Conservation (phyloP, 2,888 invertebrate species). For the Isotomurus palustris region DNA sequence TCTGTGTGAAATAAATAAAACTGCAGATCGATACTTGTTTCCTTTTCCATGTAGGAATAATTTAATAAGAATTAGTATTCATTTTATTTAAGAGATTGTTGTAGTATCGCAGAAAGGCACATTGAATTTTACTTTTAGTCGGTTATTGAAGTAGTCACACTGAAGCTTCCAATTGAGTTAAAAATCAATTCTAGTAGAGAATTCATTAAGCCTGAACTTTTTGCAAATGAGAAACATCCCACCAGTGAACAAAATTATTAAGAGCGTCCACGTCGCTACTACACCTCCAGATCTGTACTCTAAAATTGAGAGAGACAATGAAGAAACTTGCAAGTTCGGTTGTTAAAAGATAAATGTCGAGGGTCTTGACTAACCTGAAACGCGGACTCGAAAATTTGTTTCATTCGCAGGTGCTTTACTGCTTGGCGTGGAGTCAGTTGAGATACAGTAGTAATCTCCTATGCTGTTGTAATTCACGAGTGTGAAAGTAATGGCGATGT, state of each 20-base stretch:
- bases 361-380: not conserved
- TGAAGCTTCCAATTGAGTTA: not conserved
- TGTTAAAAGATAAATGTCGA: not conserved
- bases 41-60: no score
- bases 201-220: not conserved
- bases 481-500: not conserved
- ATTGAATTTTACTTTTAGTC: no score
- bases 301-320: not conserved
- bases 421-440: not conserved
- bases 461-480: not conserved
- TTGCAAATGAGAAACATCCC: not conserved
- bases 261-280: not conserved
- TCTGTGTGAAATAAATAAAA: no score
- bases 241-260: not conserved
- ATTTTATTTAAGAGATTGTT: no score
- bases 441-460: constrained; percentile 1
- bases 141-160: no score
- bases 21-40: no score
- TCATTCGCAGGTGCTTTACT: not conserved
- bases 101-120: no score
- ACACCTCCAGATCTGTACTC: not conserved
- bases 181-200: not conserved
- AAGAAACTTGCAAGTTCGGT: not conserved
- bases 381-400: not conserved
- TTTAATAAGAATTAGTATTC: no score